phyloP scores from a whole-genome alignment of 2,797 vertebrate genomes.

The Sebastes steindachneri region DNA sequence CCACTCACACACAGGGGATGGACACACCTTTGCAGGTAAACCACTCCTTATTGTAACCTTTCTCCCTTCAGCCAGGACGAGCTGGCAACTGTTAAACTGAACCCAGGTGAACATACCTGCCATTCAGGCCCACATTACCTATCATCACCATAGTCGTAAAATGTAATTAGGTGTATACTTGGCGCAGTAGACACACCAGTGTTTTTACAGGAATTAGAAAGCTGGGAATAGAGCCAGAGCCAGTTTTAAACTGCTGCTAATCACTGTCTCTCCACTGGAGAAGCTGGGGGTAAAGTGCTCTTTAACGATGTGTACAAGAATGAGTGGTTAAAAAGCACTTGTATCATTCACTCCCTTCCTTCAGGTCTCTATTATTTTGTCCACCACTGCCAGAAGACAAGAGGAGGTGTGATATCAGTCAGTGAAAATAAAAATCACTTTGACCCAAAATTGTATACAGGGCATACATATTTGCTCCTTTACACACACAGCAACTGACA shows the following conservation, averaged over 20 bases:
- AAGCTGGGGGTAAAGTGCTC: background rate
- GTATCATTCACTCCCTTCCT: background rate
- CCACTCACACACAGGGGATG: background rate
- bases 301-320: background rate
- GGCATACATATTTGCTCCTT: too few species aligned
- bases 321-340: background rate
- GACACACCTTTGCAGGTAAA: background rate
- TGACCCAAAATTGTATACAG: background rate
- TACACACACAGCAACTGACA: too few species aligned
- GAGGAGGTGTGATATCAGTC: background rate
- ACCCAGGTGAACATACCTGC: background rate
- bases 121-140: background rate
- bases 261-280: background rate
- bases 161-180: background rate
- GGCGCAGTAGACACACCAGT: too few species aligned
- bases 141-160: background rate
- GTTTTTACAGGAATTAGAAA: background rate
- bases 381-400: background rate
- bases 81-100: background rate
- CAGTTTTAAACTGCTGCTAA: background rate
- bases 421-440: background rate
- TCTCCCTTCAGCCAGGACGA: too few species aligned
- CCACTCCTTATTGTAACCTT: slow-evolving; percentile 25
- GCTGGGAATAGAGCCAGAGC: background rate
- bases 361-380: background rate